Evolutionary conservation across 2,888 invertebrate species (phyloP), one percentile per base, ranked within the genome.

Genomic region (Tuberolachnus salignus): DNA sequence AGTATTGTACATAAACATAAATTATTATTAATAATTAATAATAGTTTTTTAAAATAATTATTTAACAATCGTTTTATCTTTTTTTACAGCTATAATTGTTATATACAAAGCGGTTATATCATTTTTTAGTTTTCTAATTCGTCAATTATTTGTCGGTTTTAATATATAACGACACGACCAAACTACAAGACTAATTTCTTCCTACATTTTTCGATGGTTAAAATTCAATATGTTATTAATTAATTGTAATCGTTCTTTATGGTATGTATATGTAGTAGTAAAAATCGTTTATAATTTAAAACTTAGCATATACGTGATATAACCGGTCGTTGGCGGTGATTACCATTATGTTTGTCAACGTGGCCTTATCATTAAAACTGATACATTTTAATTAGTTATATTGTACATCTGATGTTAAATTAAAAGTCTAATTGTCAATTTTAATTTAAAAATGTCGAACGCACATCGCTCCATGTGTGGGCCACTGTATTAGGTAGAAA

Each of bases 211-310:
- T 19, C n/a, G n/a, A 11, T 26, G n/a, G 26, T 67, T 67, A 49
- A 67, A 67, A 51, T n/a, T 51, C 26, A 8, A 67, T 51, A 67
- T 23, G 26, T 67, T 49, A 26, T 26, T n/a, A 49, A 67, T 49
- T 49, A 67, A 51, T 67, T 26, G 23, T 26, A 19, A 4, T 11
- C 26, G 26, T 67, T 49, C 21, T 9, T n/a, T n/a, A n/a, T n/a
- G n/a, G 46, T 16, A 46, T 9, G 23, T 21, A 46, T 63, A 49
- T 23, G 51, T n/a, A n/a, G n/a, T n/a, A n/a, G n/a, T n/a, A n/a
- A n/a, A n/a, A n/a, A 67, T 26, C 26, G 21, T 66, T 66, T 66
- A 51, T 26, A 67, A 67, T n/a, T 51, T 67, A 49, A 67, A 49
- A 51, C 67, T n/a, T n/a, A n/a, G n/a, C n/a, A n/a, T n/a, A 67